Base-by-base conservation (phyloP, 2,888 invertebrate species). In the Andricus curvator region DNA sequence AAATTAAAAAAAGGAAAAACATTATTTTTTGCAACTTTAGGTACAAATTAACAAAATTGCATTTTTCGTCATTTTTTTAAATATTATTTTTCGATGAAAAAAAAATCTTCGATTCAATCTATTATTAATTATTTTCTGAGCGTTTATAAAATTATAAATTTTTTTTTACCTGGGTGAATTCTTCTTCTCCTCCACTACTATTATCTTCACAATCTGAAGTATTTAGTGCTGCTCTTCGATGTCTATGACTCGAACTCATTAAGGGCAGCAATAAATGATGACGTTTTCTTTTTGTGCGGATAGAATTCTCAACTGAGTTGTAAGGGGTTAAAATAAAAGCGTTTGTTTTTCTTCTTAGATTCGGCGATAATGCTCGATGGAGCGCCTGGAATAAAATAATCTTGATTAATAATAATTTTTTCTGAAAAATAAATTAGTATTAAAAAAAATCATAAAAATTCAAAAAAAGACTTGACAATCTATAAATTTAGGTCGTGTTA, bases 131-230 rank as follows among this genome's bases (percentile, higher is more conserved):
- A 37, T 37, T 8, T 37, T 37, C 37, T 37, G 6, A 37, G 8
- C 37, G 6, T 41, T 13, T 11, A 41, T 41, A 13, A 41, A 11
- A 20, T 51, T 51, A 51, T 51, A 17, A 20, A 20, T n/a, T 9
- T n/a, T 9, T 56, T 62, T 5, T 81, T 78, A 91, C 92, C 88
- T 92, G 92, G 20, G 89, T 88, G 79, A 92, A 91, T 68, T 93
- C 93, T 48, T 93, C 93, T 64, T 93, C 93, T 11, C 92, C 93
- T 13, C 91, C 92, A 83, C 93, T 93, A 83, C 93, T 93, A 81
- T 92, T 93, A 85, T 93, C 93, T 81, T 93, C 93, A 85, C 92
- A 93, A 84, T 93, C 93, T 51, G 92, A 93, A 62, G 92, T 91
- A 81, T 91, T 91, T 70, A 90, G 83, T 60, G 88, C 85, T 56